Base-by-base conservation (phyloP, 2,797 vertebrate species). In the Chiloscyllium punctatum region DNA sequence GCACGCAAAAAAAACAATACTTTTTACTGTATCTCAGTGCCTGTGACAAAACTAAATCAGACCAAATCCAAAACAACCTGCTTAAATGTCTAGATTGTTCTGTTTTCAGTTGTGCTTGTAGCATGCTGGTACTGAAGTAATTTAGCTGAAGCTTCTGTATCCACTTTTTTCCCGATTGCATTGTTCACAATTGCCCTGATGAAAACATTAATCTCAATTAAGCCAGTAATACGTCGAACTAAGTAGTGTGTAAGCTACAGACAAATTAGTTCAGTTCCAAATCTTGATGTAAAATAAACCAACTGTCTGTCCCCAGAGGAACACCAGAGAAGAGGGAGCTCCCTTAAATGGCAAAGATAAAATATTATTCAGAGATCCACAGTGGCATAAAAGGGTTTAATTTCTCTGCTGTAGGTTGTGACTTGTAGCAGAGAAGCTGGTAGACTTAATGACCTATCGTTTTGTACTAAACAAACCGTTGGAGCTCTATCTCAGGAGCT, bases 191-290 rank as follows among this genome's bases (percentile, higher is more conserved):
- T 57, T 77, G 72, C 27, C 77, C 94, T 77, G 94, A 95, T 57
- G 71, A 77, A 77, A 95, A 30, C 94, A 95, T 95, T 95, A 74
- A 95, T 95, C 94, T 95, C 71, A 95, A 74, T 95, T 95, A 95
- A 95, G 71, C 30, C 69, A 74, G 57, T 72, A 95, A 95, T 77
- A 95, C 74, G 48, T 57, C 72, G n/a, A 15, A 71, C 69, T 77
- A 16, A 71, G 27, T 57, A 77, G 48, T 57, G 48, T 57, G 94
- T 18, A 77, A 77, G 48, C 51, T 74, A 77, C 94, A 77, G 42
- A 74, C 51, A 53, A 53, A 95, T 95, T 74, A 95, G 71, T 74
- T 77, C 9, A 71, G 69, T 77, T 77, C 33, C 48, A 95, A 95
- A 77, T 48, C 25, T 74, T 77, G 94, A 53, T 95, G 72, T 53